Evolutionary conservation across 2,888 invertebrate genomes (phyloP).

Genomic region (Conistra vaccinii): DNA sequence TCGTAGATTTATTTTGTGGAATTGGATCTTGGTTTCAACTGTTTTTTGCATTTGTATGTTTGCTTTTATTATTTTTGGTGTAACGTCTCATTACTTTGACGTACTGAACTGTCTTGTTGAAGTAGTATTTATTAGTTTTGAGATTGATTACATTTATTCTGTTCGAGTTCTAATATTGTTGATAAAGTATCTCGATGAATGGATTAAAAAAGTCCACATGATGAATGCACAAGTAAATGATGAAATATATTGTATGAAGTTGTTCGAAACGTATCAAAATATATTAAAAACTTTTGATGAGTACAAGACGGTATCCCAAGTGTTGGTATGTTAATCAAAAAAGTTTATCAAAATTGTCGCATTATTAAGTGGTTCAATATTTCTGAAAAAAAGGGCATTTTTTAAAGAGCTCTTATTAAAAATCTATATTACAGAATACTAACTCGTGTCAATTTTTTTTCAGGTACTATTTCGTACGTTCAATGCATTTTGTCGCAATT

Average conservation of each 20-base stretch:
- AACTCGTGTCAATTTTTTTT: background rate
- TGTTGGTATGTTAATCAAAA: conserved; percentile 40
- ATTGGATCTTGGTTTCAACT: conserved; percentile 31
- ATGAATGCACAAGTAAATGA: background rate
- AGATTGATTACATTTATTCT: conserved; percentile 35
- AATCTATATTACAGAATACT: background rate
- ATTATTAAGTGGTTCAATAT: background rate
- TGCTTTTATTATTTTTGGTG: conserved; percentile 1
- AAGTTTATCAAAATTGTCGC: background rate
- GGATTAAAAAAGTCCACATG: background rate
- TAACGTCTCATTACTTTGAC: background rate
- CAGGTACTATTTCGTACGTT: background rate
- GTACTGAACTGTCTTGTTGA: background rate
- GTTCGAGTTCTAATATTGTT: conserved; percentile 28
- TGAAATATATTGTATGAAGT: background rate
- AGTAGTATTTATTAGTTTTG: background rate
- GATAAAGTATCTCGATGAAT: conserved; percentile 20
- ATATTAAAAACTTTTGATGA: conserved; percentile 47
- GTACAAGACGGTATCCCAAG: conserved; percentile 40
- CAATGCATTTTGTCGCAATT: conserved; percentile 17
- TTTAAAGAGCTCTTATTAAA: background rate
- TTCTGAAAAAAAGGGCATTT: background rate
- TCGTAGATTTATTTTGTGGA: conserved; percentile 26
- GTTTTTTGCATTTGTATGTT: background rate
- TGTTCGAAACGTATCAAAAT: conserved; percentile 19